A percentile compares a stretch with the other conserved stretches of the same genome.
Conservation (phyloP, 2,797 vertebrate genomes). For the Ctenopoma multispine region DNA sequence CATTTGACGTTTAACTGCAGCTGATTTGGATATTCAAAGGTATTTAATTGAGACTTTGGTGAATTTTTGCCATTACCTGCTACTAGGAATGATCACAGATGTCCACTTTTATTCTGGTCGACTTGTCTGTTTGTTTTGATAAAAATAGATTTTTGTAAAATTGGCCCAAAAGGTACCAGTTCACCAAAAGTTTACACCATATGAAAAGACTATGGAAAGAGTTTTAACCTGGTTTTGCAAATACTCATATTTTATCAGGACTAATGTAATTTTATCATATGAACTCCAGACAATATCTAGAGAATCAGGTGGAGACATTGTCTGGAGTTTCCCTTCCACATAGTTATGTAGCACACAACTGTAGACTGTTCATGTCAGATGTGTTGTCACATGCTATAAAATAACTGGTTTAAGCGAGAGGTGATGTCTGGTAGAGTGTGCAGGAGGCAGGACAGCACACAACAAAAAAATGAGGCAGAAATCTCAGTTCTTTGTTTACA, state of each 20-base stretch:
- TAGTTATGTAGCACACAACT: too few relatives aligned
- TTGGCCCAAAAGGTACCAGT: not conserved
- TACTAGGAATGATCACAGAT: conserved; percentile 26
- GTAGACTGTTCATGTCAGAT: too few relatives aligned
- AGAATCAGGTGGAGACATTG: too few relatives aligned
- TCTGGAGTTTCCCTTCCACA: too few relatives aligned
- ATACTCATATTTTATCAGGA: not conserved
- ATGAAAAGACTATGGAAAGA: not conserved
- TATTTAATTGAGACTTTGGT: conserved; percentile 59
- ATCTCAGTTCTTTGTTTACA: too few relatives aligned
- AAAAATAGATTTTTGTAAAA: conserved; percentile 2
- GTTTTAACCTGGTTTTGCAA: not conserved
- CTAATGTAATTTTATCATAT: too few relatives aligned
- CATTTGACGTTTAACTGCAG: conserved; percentile 75
- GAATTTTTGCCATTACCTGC: conserved; percentile 10
- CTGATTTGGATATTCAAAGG: conserved; percentile 71
- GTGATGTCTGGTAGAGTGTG: too few relatives aligned
- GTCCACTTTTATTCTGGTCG: not conserved
- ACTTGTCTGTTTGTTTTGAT: conserved; percentile 13
- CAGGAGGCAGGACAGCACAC: too few relatives aligned
- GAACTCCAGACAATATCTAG: too few relatives aligned
- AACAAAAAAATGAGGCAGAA: too few relatives aligned
- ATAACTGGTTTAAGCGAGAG: too few relatives aligned
- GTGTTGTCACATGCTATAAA: too few relatives aligned
- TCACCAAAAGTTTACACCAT: not conserved